A percentile compares a stretch with the other conserved stretches of the same genome.
phyloP scores from a whole-genome alignment of 2,797 vertebrate species.

The Todus mexicanus region DNA sequence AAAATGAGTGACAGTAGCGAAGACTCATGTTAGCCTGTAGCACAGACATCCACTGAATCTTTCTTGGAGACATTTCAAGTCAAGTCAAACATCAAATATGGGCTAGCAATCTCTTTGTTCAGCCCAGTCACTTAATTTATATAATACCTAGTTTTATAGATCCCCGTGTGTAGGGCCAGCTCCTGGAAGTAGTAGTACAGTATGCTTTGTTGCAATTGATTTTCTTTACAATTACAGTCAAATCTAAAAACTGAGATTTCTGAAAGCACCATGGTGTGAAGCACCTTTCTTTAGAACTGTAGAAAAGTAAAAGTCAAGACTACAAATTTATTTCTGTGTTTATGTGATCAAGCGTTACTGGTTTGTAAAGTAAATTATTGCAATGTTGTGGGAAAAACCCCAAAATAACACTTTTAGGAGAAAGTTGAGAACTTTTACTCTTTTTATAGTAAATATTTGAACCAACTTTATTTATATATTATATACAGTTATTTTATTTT shows the following conservation, averaged over 20 bases:
- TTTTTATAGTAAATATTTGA: slow-evolving; percentile 66
- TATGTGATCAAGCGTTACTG: slow-evolving; percentile 73
- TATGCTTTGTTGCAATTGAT: not conserved
- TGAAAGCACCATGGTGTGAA: not conserved
- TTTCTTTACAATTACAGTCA: not conserved
- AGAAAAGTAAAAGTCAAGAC: not conserved
- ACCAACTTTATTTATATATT: not conserved
- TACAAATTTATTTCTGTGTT: not conserved
- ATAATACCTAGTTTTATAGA: not conserved
- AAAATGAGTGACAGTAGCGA: not conserved
- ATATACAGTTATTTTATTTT: not conserved
- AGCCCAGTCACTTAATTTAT: not conserved
- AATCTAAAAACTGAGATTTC: not conserved
- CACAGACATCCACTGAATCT: not conserved
- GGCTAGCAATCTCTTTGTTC: not conserved
- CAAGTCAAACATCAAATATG: not conserved
- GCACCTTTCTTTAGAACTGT: not conserved
- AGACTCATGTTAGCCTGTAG: not conserved
- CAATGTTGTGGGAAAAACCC: slow-evolving; percentile 77
- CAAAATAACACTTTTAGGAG: not conserved
- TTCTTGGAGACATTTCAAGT: slow-evolving; percentile 15
- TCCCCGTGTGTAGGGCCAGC: not conserved
- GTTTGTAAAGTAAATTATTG: slow-evolving; percentile 72
- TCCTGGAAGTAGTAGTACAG: not conserved
- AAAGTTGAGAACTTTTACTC: slow-evolving; percentile 24